phyloP scores from a whole-genome alignment of 2,797 vertebrate species.

The Jordanella pulchra region DNA sequence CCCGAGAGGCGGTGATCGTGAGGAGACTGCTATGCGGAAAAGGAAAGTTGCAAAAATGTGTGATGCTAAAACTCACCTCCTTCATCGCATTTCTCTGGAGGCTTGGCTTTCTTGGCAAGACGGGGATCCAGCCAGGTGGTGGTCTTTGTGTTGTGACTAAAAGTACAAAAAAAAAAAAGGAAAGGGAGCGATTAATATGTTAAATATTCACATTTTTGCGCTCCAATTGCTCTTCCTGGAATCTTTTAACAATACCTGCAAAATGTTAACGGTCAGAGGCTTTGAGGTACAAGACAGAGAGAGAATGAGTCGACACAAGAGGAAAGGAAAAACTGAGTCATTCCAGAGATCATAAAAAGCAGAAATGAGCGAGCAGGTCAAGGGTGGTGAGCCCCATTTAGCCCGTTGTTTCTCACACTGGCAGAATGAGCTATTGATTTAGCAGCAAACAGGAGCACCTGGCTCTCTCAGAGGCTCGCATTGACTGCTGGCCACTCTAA shows the following conservation, averaged over 20 bases:
- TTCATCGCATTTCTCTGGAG: constrained; percentile 96
- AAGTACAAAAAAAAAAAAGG: constrained; percentile 44
- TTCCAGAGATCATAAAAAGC: constrained; percentile 47
- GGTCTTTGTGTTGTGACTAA: constrained; percentile 97
- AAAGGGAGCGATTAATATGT: constrained; percentile 20
- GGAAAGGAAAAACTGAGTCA: constrained; percentile 21
- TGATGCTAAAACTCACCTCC: constrained; percentile 85
- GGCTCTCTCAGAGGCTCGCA: constrained; percentile 40
- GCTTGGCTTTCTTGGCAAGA: constrained; percentile 95
- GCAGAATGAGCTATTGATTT: constrained; percentile 74
- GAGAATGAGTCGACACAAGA: constrained; percentile 1
- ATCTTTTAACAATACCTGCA: constrained; percentile 39
- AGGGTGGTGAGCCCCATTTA: constrained; percentile 62
- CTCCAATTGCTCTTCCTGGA: constrained; percentile 47
- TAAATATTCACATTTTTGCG: constrained; percentile 30
- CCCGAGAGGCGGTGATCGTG: constrained; percentile 22
- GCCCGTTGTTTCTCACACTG: constrained; percentile 63
- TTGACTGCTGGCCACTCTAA: constrained; percentile 47
- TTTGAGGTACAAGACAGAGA: constrained; percentile 6
- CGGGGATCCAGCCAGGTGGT: constrained; percentile 98
- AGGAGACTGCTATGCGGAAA: constrained; percentile 10
- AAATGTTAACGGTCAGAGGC: constrained; percentile 25
- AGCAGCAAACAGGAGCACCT: constrained; percentile 52
- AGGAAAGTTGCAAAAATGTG: constrained; percentile 15
- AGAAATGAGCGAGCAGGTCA: constrained; percentile 48